Evolutionary conservation across 2,113 vertebrate species (phyloP).

Genomic region (Seriola rivoliana): DNA sequence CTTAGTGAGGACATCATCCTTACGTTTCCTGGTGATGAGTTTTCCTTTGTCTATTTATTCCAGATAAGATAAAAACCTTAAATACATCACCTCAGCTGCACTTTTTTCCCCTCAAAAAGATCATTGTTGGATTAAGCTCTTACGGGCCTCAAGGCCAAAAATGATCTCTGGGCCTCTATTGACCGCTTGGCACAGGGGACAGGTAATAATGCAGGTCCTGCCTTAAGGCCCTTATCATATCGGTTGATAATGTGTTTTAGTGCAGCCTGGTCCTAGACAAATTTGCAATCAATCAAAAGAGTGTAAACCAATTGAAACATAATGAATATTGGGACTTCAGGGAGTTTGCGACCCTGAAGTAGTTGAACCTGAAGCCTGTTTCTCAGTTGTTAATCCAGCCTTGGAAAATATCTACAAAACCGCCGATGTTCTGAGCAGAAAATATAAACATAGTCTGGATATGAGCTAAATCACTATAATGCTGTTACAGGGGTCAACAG

Average conservation of each 20-base stretch:
- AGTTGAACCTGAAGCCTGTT: not conserved
- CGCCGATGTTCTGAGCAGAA: not conserved
- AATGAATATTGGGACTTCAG: constrained; percentile 9
- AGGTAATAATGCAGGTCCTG: not conserved
- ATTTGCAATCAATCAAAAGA: constrained; percentile 15
- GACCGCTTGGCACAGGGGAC: not conserved
- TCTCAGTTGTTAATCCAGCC: not conserved
- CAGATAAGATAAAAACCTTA: no score
- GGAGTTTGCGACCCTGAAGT: not conserved
- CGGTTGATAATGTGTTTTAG: not conserved
- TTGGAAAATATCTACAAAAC: constrained; percentile 2
- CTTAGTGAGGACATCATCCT: no score
- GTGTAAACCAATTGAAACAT: not conserved
- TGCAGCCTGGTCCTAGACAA: constrained; percentile 2
- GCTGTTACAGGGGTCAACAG: not conserved
- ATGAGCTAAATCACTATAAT: not conserved
- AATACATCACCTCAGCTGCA: not conserved
- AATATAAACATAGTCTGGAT: not conserved
- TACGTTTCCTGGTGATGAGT: no score
- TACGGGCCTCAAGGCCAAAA: not conserved
- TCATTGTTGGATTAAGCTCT: constrained; percentile 8
- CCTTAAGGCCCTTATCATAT: not conserved
- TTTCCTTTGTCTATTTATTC: no score
- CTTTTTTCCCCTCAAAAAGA: not conserved
- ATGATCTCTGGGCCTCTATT: not conserved